phyloP scores from a whole-genome alignment of 2,797 vertebrate genomes.

The Rhincodon typus region DNA sequence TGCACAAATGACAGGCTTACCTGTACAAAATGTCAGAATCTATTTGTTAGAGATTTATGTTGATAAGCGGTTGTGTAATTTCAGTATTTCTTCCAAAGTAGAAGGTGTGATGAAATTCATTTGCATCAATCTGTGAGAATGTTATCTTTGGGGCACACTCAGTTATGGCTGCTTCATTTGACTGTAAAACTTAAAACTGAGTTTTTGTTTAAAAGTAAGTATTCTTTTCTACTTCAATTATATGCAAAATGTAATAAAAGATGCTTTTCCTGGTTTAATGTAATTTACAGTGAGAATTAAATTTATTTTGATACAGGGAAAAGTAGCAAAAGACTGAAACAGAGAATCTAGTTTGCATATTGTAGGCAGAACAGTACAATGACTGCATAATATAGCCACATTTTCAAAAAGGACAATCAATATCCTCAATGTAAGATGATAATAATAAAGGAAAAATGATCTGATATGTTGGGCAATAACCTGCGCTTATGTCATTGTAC shows the following conservation, averaged over 20 bases:
- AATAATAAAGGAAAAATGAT: background rate
- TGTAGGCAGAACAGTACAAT: background rate
- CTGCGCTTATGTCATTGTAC: background rate
- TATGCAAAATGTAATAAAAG: background rate
- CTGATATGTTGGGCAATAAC: background rate
- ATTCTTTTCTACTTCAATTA: too few species aligned
- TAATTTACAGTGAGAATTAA: background rate
- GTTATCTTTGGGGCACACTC: too few species aligned
- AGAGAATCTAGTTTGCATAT: background rate
- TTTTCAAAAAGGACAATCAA: background rate
- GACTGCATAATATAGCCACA: background rate
- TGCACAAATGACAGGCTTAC: too few species aligned
- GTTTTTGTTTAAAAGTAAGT: too few species aligned
- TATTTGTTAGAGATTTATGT: too few species aligned
- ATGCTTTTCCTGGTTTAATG: background rate
- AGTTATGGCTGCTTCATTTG: too few species aligned
- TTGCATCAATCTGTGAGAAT: too few species aligned
- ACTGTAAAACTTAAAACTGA: too few species aligned
- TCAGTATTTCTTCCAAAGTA: too few species aligned
- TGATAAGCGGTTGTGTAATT: too few species aligned
- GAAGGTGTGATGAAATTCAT: too few species aligned
- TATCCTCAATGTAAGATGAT: background rate
- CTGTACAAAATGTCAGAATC: too few species aligned
- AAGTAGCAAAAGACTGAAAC: background rate
- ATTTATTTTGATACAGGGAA: background rate